Evolutionary conservation across 2,113 vertebrate genomes (phyloP), one percentile per base, ranked within the genome.

Genomic region (Origma solitaria): DNA sequence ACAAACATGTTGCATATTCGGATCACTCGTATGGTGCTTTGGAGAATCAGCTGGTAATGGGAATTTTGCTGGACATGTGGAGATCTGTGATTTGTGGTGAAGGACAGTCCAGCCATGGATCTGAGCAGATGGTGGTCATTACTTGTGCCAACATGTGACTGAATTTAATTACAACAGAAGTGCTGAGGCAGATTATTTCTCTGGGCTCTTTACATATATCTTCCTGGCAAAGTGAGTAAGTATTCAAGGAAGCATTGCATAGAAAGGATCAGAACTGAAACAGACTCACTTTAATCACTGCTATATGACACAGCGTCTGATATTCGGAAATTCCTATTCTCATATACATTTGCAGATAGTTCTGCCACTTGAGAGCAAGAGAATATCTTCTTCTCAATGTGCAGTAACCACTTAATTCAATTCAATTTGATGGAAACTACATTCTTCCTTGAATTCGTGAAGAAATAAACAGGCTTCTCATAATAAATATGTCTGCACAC

Each of bases 71-170:
- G 88, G 78, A 13, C 60, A 35, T 35, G 76, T 45, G 84, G 92
- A 78, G 75, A 40, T 54, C 62, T 68, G 47, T 71, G 58, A 54
- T 85, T 85, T 88, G 87, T 56, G 7, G 66, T 66, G 61, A 92
- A 95, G 92, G 91, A 82, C 90, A 78, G 49, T 37, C 11, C 64
- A 87, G 86, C 69, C 33, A 3, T 53, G 93, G 47, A 45, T 92
- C 44, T 54, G 73, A 96, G 82, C 96, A 97, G 96, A 96, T 97
- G 97, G 96, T 78, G 66, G 76, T 76, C 95, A 92, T 96, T 88
- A 83, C 75, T 86, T 78, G 72, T 85, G 82, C 92, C 94, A 87
- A 78, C 47, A 21, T 70, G 75, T 53, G 21, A 88, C 89, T 86
- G 37, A 38, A 38, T 84, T 85, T 86, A 72, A 90, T 88, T 82